Base-by-base conservation (phyloP, 1,140 invertebrate genomes). In the Uloborus diversus region DNA sequence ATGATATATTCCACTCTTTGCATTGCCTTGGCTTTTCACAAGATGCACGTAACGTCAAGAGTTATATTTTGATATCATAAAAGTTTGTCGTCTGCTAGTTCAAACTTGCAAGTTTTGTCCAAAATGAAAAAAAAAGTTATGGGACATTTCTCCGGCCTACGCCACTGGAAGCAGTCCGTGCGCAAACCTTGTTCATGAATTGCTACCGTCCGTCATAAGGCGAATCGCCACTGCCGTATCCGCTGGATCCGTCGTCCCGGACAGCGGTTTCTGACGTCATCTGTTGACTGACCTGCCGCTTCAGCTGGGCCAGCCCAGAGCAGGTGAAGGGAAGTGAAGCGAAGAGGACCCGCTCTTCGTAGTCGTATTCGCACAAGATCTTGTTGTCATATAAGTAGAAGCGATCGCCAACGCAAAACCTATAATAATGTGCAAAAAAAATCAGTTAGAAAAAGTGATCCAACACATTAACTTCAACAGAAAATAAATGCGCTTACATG, bases 361-460 rank as follows among this genome's bases (percentile, higher is more conserved):
- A 96, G 87, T 97, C 95, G 86, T 95, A 95, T 86, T 96, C 94
- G 87, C 95, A 97, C 1, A 97, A 89, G 81, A 97, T 96, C 88
- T 95, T 95, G 88, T 96, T 96, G 87, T 96, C 94, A 87, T 93
- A 95, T 82, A 96, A 87, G 86, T 96, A 96, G 86, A 96, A 97
- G 84, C 93, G 90, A 85, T 97, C 95, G 3, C 95, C 95, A 9
- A 97, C 94, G 88, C 95, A 97, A 89, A 97, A 97, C 90, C 95
- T 96, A 89, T 1, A 88, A 88, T 84, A n/a, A n/a, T n/a, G n/a
- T n/a, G n/a, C n/a, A n/a, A n/a, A n/a, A n/a, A n/a, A n/a, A n/a
- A n/a, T n/a, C n/a, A n/a, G n/a, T n/a, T n/a, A n/a, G n/a, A n/a
- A n/a, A n/a, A n/a, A n/a, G n/a, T n/a, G n/a, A n/a, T n/a, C n/a